Evolutionary conservation across 2,888 invertebrate genomes (phyloP), one percentile per base, ranked within the genome.

Genomic region (Acanthacorydalis orientalis): DNA sequence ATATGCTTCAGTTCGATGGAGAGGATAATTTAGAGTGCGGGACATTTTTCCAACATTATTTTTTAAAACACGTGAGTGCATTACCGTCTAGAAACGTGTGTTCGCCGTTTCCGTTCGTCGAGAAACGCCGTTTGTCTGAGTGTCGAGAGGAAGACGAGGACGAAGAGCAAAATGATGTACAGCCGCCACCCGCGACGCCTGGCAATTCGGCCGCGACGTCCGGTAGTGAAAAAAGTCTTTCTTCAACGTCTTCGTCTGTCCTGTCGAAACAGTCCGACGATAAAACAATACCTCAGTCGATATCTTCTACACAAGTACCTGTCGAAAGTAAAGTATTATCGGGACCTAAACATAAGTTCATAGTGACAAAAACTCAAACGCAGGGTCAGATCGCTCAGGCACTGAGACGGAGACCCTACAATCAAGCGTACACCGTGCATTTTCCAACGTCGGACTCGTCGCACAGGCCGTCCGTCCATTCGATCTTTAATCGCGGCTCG

Each of bases 141-240:
- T 87, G 87, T 61, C 75, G 82, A 50, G 87, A 87, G 61, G 87
- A 87, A 65, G 87, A 87, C 57, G 86, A 87, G 60, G 83, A 84
- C 47, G 83, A 83, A 53, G 74, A 65, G 43, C 60, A 59, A 45
- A 57, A 56, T 48, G 56, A 57, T 46, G 32, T 42, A 38, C 34
- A 43, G 10, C 47, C 49, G 9, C 10, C 31, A 4, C 48, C 46
- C 23, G 35, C 43, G 16, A 47, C 47, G 6, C 47, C 44, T 12
- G 39, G 41, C 4, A 44, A 48, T 38, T 52, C 60, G 52, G 59
- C 61, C 41, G 57, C 62, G 48, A 64, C 64, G 48, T 62, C 60
- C 47, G 65, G 63, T 49, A 69, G 69, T 52, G 66, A 64, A 47
- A 64, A 67, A 46, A 63, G 67, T 49, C 57, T 62, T 37, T 65